phyloP scores from a whole-genome alignment of 2,797 vertebrate genomes.

The Falco biarmicus region DNA sequence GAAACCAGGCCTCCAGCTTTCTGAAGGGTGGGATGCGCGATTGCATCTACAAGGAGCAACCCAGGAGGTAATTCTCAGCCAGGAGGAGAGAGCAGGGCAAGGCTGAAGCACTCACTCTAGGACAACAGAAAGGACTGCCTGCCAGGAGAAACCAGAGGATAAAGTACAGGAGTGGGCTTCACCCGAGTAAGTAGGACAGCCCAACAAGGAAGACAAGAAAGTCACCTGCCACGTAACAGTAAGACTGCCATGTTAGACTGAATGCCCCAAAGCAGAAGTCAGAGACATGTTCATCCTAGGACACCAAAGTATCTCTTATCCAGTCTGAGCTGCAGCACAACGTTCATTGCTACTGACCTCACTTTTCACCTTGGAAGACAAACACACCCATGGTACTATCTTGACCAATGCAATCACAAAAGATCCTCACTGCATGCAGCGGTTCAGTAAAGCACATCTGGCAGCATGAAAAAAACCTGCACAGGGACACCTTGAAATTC shows the following conservation, averaged over 20 bases:
- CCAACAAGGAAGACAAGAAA: background rate
- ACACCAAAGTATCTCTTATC: background rate
- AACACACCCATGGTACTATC: background rate
- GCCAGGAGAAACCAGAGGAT: background rate
- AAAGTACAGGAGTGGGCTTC: background rate
- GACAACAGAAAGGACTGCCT: background rate
- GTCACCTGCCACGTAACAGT: background rate
- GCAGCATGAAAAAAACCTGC: background rate
- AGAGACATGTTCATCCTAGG: background rate
- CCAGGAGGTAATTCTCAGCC: background rate
- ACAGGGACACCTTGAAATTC: background rate
- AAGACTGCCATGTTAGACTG: background rate
- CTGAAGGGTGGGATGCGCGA: background rate
- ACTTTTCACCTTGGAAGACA: background rate
- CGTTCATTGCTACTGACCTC: conserved; percentile 35
- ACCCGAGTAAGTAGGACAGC: background rate
- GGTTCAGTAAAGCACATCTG: background rate
- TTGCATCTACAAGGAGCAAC: background rate
- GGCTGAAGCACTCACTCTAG: background rate
- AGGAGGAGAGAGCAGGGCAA: background rate
- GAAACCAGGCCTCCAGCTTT: background rate
- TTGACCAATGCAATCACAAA: conserved; percentile 34
- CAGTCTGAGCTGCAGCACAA: background rate
- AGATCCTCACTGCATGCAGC: background rate
- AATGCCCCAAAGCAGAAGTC: background rate